Base-by-base conservation (phyloP, 2,888 invertebrate genomes). In the Pollenia angustigena region DNA sequence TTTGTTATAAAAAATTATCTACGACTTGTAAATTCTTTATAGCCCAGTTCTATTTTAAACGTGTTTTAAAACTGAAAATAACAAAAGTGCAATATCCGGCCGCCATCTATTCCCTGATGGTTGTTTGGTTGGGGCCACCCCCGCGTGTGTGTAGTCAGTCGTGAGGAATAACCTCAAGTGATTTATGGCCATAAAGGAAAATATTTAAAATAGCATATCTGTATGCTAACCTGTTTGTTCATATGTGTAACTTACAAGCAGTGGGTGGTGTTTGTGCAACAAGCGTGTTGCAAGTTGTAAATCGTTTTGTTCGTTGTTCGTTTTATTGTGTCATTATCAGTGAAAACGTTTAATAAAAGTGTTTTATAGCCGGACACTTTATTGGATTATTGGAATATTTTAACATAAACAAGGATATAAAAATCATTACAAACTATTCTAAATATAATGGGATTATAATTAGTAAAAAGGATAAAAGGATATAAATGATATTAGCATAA, bases 61-160 rank as follows among this genome's bases (percentile, higher is more conserved):
- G 40, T 71, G 69, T 68, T 83, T 83, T 83, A 79, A 32, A 64
- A 72, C 18, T 44, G 16, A 72, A 58, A 78, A 71, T 78, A 62
- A 88, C 82, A 80, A 84, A 85, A 87, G 85, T 87, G 87, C 87
- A 86, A 88, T 82, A 85, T 86, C 81, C 84, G 32, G 79, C 66
- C 23, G 50, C 44, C 58, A 62, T 42, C 40, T 42, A 60, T 60
- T 32, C 10, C n/a, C 64, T 16, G 32, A n/a, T 64, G 79, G 64
- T 60, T 54, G 4, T 4, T 32, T 4, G 32, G 32, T 32, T 32
- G 32, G 32, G 32, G 48, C 14, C 56, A 62, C 32, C 16, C 56
- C 54, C 66, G 40, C 42, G 48, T 52, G 58, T 80, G 52, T 18
- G 56, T 14, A 12, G 32, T 60, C 23, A 11, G 23, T 69, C 42